Conservation (phyloP, 2,113 vertebrate genomes). For the Chlorodrepanis virens region DNA sequence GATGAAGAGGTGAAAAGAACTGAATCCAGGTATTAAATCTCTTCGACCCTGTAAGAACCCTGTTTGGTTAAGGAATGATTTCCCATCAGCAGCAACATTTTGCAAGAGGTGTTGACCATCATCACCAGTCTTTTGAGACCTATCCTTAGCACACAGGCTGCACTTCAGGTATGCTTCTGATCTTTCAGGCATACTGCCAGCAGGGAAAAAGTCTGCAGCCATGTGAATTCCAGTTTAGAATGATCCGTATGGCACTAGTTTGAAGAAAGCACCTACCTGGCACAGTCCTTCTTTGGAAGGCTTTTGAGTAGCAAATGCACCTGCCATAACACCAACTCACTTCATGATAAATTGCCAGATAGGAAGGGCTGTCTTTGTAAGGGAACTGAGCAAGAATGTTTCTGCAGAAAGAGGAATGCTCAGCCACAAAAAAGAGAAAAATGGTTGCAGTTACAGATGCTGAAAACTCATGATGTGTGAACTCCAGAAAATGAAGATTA, state of each 20-base stretch:
- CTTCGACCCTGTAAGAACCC: accelerated
- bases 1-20: not conserved
- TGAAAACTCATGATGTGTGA: not conserved
- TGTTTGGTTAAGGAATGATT: not conserved
- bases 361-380: not conserved
- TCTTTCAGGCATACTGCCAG: not conserved
- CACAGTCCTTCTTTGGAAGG: not conserved
- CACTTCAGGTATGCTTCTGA: not conserved
- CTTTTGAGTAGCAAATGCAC: not conserved
- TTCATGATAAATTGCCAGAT: not conserved
- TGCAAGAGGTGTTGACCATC: not conserved
- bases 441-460: not conserved
- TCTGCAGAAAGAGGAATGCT: not conserved
- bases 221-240: not conserved
- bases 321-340: not conserved
- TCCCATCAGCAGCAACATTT: not conserved
- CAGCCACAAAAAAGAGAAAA: not conserved
- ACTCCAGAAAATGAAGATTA: not conserved
- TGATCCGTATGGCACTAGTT: not conserved
- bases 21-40: not conserved
- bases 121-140: not conserved
- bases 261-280: not conserved
- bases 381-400: not conserved
- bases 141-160: not conserved
- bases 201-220: not conserved